A percentile compares a stretch with the other conserved stretches of the same genome.
These are phyloP conservation scores for Laothoe populi DNA, from an alignment of 2,888 invertebrate genomes.

Conservation along the genomic window DNA sequence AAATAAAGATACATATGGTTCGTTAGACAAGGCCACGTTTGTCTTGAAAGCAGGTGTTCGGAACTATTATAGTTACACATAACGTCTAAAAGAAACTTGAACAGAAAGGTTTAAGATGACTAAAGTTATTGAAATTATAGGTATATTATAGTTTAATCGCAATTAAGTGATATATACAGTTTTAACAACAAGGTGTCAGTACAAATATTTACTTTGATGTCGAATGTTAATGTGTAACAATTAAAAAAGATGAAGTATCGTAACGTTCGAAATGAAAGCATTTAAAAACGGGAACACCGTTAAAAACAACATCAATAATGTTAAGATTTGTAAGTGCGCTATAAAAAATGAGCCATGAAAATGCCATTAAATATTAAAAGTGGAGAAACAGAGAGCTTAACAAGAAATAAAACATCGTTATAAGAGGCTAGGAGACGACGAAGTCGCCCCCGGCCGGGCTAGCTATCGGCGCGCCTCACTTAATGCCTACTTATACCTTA, in stretches of 20 bases:
- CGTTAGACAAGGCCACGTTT: slow-evolving; percentile 64
- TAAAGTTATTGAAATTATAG: background rate
- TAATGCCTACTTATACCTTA: slow-evolving; percentile 85
- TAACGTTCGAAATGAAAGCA: slow-evolving; percentile 25
- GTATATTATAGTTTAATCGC: background rate
- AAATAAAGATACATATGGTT: slow-evolving; percentile 68
- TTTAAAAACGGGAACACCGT: slow-evolving; percentile 37
- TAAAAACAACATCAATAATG: slow-evolving; percentile 76
- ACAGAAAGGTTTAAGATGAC: no score
- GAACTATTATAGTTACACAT: slow-evolving; percentile 35
- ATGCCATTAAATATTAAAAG: slow-evolving; percentile 85
- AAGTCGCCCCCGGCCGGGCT: slow-evolving; percentile 76
- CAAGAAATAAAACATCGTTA: slow-evolving; percentile 85
- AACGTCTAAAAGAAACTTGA: no score
- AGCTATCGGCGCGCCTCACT: slow-evolving; percentile 83
- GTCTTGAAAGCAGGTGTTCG: slow-evolving; percentile 61
- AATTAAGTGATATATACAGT: background rate
- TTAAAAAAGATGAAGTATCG: slow-evolving; percentile 41
- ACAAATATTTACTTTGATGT: background rate
- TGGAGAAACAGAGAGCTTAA: slow-evolving; percentile 85
- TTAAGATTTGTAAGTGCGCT: slow-evolving; percentile 79
- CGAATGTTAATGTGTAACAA: slow-evolving; percentile 38
- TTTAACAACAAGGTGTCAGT: background rate
- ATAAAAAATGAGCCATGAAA: slow-evolving; percentile 83
- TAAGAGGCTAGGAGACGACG: slow-evolving; percentile 75